Conservation (phyloP, 2,888 invertebrate genomes). For the Steinernema scapterisci region DNA sequence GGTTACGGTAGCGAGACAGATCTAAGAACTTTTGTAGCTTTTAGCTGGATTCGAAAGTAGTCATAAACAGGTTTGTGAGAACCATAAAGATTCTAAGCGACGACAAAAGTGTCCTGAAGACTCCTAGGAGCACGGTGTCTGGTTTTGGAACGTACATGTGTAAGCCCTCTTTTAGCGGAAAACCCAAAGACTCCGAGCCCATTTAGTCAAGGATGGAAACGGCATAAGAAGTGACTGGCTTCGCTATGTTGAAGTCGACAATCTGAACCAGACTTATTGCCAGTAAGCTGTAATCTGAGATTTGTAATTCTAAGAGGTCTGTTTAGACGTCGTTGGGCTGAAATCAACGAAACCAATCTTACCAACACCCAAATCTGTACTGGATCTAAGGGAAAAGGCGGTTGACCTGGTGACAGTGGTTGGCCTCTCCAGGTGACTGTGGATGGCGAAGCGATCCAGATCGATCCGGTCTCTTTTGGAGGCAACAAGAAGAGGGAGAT, state of each 20-base stretch:
- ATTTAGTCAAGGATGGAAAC: background rate
- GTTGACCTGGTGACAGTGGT: constrained; percentile 9
- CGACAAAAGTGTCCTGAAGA: background rate
- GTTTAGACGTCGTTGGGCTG: background rate
- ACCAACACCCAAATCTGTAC: background rate
- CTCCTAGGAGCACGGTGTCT: background rate
- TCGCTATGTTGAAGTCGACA: background rate
- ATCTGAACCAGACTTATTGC: background rate
- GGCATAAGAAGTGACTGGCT: background rate
- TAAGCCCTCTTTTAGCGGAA: background rate
- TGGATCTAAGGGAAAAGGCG: background rate
- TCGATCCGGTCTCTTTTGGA: background rate
- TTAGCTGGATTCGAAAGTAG: background rate
- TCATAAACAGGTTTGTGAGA: too few species aligned
- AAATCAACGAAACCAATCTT: background rate
- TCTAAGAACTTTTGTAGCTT: background rate
- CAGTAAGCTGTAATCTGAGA: too few species aligned
- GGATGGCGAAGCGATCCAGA: background rate
- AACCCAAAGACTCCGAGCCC: background rate
- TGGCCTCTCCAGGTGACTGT: background rate
- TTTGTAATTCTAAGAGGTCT: too few species aligned
- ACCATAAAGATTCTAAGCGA: background rate
- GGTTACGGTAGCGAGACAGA: background rate
- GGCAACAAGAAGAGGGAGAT: background rate
- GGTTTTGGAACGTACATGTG: constrained; percentile 4